Evolutionary conservation across 1,140 invertebrate genomes (phyloP).

Genomic region (Bombus waltoni): DNA sequence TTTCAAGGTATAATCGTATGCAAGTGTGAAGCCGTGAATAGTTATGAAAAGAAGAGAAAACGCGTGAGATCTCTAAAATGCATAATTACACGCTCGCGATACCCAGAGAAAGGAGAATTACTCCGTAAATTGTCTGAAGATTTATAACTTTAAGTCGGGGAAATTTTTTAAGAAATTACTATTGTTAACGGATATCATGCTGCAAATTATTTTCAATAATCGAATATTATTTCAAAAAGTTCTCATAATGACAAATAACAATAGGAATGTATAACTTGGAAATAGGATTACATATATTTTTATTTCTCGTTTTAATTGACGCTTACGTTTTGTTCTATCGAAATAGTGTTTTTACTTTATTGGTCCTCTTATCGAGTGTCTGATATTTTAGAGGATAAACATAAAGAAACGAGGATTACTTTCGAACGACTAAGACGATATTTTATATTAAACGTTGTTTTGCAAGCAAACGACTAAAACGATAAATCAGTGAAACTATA

Average conservation of each 20-base stretch:
- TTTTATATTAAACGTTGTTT: neutral
- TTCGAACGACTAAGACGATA: neutral
- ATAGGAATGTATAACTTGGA: too few relatives aligned
- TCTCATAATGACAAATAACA: neutral
- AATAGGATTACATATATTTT: neutral
- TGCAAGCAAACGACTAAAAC: neutral
- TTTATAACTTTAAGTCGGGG: slow-evolving; percentile 45
- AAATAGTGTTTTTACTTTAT: neutral
- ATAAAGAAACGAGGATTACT: neutral
- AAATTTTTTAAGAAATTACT: neutral
- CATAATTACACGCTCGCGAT: slow-evolving; percentile 60
- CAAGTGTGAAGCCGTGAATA: slow-evolving; percentile 30
- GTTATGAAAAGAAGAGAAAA: slow-evolving; percentile 65
- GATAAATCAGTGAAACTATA: neutral
- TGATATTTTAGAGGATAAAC: neutral
- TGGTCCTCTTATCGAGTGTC: neutral
- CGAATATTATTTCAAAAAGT: neutral
- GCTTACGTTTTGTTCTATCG: neutral
- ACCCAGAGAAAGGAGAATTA: slow-evolving; percentile 18
- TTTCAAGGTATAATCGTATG: slow-evolving; percentile 7
- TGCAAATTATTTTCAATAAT: neutral
- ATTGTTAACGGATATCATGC: neutral
- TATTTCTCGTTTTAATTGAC: neutral
- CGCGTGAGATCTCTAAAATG: slow-evolving; percentile 63
- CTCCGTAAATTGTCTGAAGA: slow-evolving; percentile 49